A percentile compares a stretch with the other conserved stretches of the same genome.
These are phyloP conservation scores for Dendroctonus ponderosae DNA, from an alignment of 1,140 invertebrate genomes.

Conservation along the genomic window DNA sequence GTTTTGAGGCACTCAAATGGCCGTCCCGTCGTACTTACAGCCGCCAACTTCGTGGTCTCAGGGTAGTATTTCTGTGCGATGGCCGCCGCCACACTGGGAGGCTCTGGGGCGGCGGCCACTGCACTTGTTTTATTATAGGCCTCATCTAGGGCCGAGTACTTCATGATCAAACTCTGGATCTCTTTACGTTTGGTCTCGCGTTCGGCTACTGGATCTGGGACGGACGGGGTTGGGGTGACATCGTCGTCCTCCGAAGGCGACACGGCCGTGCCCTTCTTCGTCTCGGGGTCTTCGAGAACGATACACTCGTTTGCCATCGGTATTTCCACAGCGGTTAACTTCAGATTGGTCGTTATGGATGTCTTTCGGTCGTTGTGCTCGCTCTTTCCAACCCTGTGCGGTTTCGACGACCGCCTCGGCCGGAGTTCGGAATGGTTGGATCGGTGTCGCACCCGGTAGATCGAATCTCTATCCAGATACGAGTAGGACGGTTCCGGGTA, in stretches of 20 bases:
- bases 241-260: constrained; percentile 53
- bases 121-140: constrained; percentile 55
- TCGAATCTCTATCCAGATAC: constrained; percentile 44
- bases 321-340: constrained; percentile 55
- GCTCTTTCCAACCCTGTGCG: constrained; percentile 57
- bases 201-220: constrained; percentile 60
- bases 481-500: constrained; percentile 45
- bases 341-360: constrained; percentile 41
- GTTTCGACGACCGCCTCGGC: constrained; percentile 50
- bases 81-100: constrained; percentile 39
- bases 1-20: constrained; percentile 26
- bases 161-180: constrained; percentile 75
- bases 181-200: constrained; percentile 75
- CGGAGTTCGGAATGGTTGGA: constrained; percentile 50
- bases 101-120: constrained; percentile 48
- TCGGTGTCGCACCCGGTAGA: constrained; percentile 43
- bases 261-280: background rate
- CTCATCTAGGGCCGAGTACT: constrained; percentile 72
- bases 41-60: constrained; percentile 36
- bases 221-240: constrained; percentile 55
- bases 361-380: constrained; percentile 48
- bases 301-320: constrained; percentile 19
- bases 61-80: constrained; percentile 47
- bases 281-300: background rate
- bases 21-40: constrained; percentile 51